phyloP scores from a whole-genome alignment of 2,113 vertebrate species.

The Lasiurus cinereus region DNA sequence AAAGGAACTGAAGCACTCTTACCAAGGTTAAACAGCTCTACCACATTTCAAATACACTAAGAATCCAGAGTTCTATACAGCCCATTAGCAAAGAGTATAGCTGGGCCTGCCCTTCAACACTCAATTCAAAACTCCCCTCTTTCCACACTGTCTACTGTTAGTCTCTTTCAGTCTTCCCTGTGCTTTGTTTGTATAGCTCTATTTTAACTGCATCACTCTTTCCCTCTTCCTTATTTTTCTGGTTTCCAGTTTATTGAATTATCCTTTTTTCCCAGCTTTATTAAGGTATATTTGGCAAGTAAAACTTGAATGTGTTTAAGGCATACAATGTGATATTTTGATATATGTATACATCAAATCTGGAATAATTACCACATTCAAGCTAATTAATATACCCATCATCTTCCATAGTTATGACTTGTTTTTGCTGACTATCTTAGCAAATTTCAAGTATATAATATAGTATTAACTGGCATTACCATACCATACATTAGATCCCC shows the following conservation, averaged over 20 bases:
- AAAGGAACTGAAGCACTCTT: constrained; percentile 16
- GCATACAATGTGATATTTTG: background rate
- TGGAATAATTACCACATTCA: background rate
- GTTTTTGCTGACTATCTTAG: background rate
- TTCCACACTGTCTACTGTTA: background rate
- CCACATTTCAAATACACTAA: background rate
- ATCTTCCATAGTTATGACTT: background rate
- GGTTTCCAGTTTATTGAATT: background rate
- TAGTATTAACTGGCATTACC: background rate
- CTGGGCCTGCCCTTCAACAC: background rate
- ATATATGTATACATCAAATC: background rate
- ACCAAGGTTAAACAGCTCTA: background rate
- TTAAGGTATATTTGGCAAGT: background rate
- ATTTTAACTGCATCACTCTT: background rate
- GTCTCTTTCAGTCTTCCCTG: background rate
- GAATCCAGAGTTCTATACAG: background rate
- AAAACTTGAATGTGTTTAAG: background rate
- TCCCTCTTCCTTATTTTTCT: background rate
- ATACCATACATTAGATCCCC: background rate
- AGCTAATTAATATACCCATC: background rate
- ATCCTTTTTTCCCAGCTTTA: background rate
- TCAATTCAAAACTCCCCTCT: background rate
- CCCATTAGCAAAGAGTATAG: background rate
- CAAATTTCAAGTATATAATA: background rate
- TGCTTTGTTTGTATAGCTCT: background rate